These are phyloP conservation scores for Neoseiulus cucumeris DNA, from an alignment of 1,140 invertebrate genomes.

Conservation along the genomic window DNA sequence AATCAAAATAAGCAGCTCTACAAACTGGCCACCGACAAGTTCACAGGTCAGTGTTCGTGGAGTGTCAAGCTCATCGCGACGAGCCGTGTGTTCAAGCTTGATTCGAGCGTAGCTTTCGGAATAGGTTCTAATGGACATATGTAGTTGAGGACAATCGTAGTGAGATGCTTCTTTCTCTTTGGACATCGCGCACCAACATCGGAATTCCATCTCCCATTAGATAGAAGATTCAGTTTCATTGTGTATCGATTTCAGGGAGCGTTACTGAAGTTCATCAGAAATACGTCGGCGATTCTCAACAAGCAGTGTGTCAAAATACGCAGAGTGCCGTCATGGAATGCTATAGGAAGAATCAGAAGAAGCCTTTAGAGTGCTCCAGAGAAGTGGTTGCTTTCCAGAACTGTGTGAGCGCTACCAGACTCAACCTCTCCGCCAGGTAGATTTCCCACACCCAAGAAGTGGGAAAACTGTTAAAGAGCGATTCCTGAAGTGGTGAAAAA, in stretches of 20 bases:
- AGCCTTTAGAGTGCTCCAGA: background rate
- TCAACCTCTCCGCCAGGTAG: background rate
- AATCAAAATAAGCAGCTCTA: background rate
- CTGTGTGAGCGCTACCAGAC: background rate
- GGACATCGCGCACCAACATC: too few species aligned
- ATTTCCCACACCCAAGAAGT: too few species aligned
- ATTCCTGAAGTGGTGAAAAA: too few species aligned
- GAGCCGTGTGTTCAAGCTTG: too few species aligned
- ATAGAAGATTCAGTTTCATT: too few species aligned
- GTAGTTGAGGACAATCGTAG: too few species aligned
- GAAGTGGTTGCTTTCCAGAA: conserved; percentile 7
- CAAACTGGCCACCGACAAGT: background rate
- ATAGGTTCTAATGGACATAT: too few species aligned
- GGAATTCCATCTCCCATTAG: too few species aligned
- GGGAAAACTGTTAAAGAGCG: too few species aligned
- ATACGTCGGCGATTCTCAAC: background rate
- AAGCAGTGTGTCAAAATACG: background rate
- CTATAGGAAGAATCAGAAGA: background rate
- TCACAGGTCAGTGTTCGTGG: background rate
- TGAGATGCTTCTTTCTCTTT: too few species aligned
- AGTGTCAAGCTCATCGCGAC: too few species aligned
- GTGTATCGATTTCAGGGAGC: background rate
- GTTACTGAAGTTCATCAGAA: background rate
- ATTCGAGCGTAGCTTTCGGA: too few species aligned
- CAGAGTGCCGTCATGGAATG: conserved; percentile 1